These are phyloP conservation scores for Troilus luridus DNA, from an alignment of 2,888 invertebrate genomes.

Conservation along the genomic window DNA sequence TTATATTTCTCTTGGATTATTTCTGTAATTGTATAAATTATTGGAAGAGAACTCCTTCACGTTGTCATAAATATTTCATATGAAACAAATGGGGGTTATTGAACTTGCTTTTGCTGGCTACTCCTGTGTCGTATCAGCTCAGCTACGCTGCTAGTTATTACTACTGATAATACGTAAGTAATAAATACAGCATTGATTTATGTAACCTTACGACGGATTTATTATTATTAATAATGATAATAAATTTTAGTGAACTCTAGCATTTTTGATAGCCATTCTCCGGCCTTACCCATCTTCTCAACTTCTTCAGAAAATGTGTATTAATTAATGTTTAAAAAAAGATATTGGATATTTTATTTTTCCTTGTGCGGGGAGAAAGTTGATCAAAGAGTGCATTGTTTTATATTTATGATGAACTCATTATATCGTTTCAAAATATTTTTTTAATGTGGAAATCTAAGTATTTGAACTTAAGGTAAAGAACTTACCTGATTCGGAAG, in stretches of 20 bases:
- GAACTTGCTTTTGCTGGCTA: neutral
- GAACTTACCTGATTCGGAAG: neutral
- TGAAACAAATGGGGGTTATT: conserved; percentile 1
- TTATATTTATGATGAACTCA: neutral
- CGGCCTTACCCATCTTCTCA: too few species aligned
- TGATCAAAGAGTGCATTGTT: neutral
- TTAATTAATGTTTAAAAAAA: neutral
- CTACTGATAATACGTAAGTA: neutral
- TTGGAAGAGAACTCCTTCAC: neutral
- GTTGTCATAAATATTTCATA: conserved; percentile 31
- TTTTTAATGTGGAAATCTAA: neutral
- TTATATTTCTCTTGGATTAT: neutral
- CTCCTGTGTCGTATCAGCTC: neutral
- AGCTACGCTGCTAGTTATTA: neutral
- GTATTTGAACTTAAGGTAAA: neutral
- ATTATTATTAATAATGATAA: neutral
- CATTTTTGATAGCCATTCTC: too few species aligned
- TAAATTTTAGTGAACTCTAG: neutral
- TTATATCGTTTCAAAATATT: neutral
- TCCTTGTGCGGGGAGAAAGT: neutral
- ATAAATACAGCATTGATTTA: neutral
- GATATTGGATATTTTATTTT: neutral
- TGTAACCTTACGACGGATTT: neutral
- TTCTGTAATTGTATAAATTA: conserved; percentile 13
- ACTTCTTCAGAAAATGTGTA: too few species aligned